Percentiles rank a stretch among this genome's conserved stretches.
Conservation (phyloP, 2,113 vertebrate genomes). For the Loxodonta africana region DNA sequence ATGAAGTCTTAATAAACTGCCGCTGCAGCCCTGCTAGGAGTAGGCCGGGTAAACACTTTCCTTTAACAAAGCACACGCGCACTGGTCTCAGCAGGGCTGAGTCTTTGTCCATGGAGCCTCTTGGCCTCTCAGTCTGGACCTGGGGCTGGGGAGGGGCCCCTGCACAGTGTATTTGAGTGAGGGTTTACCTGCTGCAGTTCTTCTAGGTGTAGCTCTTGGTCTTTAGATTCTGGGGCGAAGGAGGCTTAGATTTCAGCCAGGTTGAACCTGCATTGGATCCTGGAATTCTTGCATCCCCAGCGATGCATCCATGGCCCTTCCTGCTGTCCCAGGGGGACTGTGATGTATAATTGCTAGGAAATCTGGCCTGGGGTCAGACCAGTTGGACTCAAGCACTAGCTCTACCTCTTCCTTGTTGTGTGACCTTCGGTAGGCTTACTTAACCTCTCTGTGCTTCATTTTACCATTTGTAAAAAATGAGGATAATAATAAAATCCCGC, state of each 20-base stretch:
- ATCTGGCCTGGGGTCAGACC: not conserved
- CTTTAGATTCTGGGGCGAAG: not conserved
- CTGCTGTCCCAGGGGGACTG: not conserved
- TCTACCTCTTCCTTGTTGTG: not conserved
- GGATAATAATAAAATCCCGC: too few relatives aligned
- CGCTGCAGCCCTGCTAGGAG: conserved; percentile 18
- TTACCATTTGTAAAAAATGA: not conserved
- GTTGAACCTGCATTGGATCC: accelerated
- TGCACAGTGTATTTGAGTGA: too few relatives aligned
- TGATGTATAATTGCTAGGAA: not conserved
- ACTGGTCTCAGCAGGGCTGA: not conserved
- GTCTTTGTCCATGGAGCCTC: not conserved
- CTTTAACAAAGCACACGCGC: conserved; percentile 27
- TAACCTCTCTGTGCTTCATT: not conserved
- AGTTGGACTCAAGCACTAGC: not conserved
- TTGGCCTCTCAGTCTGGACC: not conserved
- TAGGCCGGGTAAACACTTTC: conserved; percentile 48
- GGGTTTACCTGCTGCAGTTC: not conserved
- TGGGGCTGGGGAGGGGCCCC: accelerated
- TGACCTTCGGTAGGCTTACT: not conserved
- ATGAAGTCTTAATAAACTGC: conserved; percentile 79
- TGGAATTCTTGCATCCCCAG: not conserved
- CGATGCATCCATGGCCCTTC: accelerated
- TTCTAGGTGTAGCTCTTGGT: not conserved
- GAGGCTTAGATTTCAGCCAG: not conserved